Evolutionary conservation across 1,140 invertebrate species (phyloP).

Genomic region (Bathynomus jamesi): DNA sequence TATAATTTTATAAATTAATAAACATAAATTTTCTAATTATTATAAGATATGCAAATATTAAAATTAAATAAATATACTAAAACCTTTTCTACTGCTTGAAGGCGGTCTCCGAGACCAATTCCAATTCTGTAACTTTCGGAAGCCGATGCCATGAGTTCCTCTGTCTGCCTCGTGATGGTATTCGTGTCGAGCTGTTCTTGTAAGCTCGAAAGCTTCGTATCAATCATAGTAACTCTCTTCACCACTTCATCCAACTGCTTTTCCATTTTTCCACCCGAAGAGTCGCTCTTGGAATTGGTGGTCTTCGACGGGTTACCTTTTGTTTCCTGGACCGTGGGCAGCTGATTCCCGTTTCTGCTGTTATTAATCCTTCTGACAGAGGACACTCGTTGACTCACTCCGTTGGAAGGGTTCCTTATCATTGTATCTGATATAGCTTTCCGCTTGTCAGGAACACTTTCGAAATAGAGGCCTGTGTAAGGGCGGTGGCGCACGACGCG

Average conservation of each 20-base stretch:
- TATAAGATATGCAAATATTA: too few species aligned
- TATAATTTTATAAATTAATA: too few species aligned
- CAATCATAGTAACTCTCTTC: conserved; percentile 71
- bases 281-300: not conserved
- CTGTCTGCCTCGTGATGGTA: conserved; percentile 64
- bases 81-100: conserved; percentile 11
- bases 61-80: not conserved
- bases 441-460: not conserved
- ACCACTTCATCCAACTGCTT: conserved; percentile 59
- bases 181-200: conserved; percentile 74
- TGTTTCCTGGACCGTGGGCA: not conserved
- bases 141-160: conserved; percentile 55
- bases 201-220: conserved; percentile 62
- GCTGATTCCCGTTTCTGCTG: not conserved
- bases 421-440: not conserved
- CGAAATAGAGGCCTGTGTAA: not conserved
- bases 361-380: not conserved
- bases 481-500: not conserved
- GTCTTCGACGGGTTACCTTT: not conserved
- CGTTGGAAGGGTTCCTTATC: not conserved
- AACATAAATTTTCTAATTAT: too few species aligned
- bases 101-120: conserved; percentile 5
- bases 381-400: not conserved
- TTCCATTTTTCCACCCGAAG: conserved; percentile 46
- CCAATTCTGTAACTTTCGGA: conserved; percentile 14